Evolutionary conservation across 2,888 invertebrate species (phyloP), one percentile per base, ranked within the genome.

Genomic region (Eudasyphora cyanicolor): DNA sequence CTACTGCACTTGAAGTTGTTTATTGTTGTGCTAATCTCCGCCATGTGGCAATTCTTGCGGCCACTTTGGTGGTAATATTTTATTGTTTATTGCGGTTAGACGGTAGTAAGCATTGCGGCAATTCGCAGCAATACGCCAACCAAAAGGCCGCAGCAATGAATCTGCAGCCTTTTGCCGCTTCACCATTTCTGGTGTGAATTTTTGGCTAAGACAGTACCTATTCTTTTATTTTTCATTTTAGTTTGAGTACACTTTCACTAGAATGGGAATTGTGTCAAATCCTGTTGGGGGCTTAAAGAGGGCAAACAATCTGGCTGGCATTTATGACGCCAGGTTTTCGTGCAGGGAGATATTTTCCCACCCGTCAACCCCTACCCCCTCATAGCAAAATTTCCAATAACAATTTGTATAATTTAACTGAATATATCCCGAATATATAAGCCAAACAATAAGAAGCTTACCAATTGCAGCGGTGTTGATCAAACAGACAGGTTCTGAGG

Each of bases 11-110:
- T 77, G 82, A 82, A 85, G 82, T 85, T 85, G 85, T 85, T 85
- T 85, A 85, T 85, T 85, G 76, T 85, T 82, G 82, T 85, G 85
- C 85, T 85, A 85, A 85, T 85, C 85, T 85, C 82, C 85, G 82
- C 79, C 85, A 85, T 82, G 85, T 85, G 85, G 82, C 82, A 82
- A 77, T 84, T 77, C 82, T 78, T 85, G 82, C 76, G 85, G 85
- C 79, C 85, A 85, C 85, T 85, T 85, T 78, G 71, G 82, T 84
- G 82, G 82, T 85, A 85, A 85, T 85, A 85, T 85, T 85, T 85
- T 82, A 82, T 82, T 84, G 84, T 79, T 84, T 84, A 84, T 84
- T 84, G 84, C 81, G 84, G 84, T 84, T 84, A 84, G 84, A 84
- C 81, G 84, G 71, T 81, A 81, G 81, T 79, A 79, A 84, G 81